Conservation (phyloP, 2,113 vertebrate species). For the Galbula dea region DNA sequence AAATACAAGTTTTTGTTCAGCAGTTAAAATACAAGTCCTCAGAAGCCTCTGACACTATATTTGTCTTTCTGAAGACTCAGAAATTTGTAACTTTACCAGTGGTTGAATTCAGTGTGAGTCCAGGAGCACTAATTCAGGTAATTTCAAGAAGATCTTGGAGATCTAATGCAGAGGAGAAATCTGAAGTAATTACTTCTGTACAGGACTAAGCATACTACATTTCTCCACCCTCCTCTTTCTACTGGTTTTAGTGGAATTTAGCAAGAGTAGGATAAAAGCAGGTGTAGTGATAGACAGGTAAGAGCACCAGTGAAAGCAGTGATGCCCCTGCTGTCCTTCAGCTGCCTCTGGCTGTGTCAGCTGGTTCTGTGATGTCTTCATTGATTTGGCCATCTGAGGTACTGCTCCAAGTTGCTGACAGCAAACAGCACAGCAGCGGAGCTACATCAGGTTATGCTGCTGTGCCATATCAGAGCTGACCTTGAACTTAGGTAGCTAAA, state of each 20-base stretch:
- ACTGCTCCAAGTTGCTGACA: neutral
- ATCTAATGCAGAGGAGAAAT: neutral
- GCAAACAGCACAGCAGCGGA: neutral
- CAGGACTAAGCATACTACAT: neutral
- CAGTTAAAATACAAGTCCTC: neutral
- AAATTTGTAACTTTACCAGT: neutral
- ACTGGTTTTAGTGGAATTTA: neutral
- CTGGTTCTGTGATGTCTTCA: neutral
- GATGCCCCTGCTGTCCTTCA: neutral
- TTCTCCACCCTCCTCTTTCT: neutral
- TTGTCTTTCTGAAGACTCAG: neutral
- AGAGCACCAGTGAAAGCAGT: accelerated
- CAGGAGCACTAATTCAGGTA: neutral
- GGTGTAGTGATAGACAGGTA: neutral
- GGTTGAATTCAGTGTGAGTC: neutral
- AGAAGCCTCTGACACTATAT: neutral
- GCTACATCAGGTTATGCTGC: neutral
- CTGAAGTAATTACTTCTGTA: neutral
- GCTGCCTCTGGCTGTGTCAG: neutral
- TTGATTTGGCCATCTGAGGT: neutral
- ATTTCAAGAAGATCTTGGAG: neutral
- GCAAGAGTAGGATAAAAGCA: neutral
- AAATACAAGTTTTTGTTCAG: neutral
- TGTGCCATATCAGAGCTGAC: neutral
- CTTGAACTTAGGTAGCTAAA: neutral